Evolutionary conservation across 2,797 vertebrate genomes (phyloP).

Genomic region (Phoebastria nigripes): DNA sequence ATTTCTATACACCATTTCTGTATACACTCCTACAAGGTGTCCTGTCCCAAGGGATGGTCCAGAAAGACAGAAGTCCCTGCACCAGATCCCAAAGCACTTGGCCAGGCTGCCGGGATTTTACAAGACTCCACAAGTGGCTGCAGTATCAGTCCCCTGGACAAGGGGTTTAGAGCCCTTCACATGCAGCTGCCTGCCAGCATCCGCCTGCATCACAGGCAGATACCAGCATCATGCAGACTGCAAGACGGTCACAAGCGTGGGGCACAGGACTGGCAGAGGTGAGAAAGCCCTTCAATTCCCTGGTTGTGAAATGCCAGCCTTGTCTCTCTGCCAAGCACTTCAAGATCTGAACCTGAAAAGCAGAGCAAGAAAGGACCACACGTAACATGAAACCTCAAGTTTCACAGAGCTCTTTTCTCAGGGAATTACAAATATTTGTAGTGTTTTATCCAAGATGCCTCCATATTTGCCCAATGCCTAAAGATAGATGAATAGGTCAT

Average conservation of each 20-base stretch:
- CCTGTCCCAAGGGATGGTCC: not conserved
- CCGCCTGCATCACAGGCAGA: fast-evolving
- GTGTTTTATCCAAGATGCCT: not conserved
- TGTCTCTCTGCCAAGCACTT: not conserved
- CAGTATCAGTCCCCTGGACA: not conserved
- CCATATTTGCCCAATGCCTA: not conserved
- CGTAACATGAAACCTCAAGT: fast-evolving
- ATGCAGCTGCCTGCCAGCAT: not conserved
- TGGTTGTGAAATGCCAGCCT: not conserved
- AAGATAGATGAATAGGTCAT: not conserved
- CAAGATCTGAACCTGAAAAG: not conserved
- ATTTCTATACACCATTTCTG: not conserved
- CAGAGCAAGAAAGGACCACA: not conserved
- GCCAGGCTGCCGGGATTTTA: not conserved
- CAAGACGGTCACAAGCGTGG: fast-evolving
- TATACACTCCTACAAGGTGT: not conserved
- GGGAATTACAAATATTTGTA: conserved; percentile 13
- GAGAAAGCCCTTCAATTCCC: not conserved
- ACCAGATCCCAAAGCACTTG: not conserved
- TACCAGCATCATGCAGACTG: not conserved
- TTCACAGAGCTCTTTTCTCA: not conserved
- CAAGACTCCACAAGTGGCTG: not conserved
- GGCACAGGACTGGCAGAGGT: not conserved
- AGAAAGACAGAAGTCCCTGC: not conserved
- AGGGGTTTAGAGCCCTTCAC: not conserved